These are phyloP conservation scores for Mesitornis unicolor DNA, from an alignment of 2,113 vertebrate genomes.

Conservation along the genomic window DNA sequence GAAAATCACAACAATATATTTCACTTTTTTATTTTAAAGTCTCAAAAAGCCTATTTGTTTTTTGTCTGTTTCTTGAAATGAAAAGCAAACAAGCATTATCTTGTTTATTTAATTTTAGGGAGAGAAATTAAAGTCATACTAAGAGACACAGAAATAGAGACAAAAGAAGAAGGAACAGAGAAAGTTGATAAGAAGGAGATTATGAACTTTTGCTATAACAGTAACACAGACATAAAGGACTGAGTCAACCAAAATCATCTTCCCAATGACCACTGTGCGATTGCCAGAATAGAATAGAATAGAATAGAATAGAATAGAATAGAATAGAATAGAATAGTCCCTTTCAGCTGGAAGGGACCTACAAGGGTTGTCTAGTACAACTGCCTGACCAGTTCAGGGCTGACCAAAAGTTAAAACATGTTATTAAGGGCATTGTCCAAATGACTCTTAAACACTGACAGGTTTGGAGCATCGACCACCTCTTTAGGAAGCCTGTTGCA, in stretches of 20 bases:
- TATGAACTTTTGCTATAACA: neutral
- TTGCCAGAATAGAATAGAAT: no score
- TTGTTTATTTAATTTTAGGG: neutral
- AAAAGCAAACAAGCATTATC: neutral
- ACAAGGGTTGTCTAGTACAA: no score
- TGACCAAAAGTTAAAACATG: no score
- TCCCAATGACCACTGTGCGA: neutral
- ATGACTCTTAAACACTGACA: no score
- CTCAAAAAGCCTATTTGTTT: neutral
- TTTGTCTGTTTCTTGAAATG: neutral
- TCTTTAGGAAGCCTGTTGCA: no score
- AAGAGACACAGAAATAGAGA: neutral
- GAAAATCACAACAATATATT: neutral
- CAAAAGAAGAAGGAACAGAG: neutral
- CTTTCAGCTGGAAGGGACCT: no score
- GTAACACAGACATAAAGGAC: neutral
- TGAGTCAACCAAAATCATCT: neutral
- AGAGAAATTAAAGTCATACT: neutral
- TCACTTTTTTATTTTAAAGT: neutral
- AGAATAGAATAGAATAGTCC: no score
- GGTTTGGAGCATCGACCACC: no score
- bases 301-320: no score
- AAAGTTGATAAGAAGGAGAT: neutral
- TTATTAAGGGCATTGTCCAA: no score
- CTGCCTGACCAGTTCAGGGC: no score